Conservation (phyloP, 2,113 vertebrate species). For the Apodemus sylvaticus region DNA sequence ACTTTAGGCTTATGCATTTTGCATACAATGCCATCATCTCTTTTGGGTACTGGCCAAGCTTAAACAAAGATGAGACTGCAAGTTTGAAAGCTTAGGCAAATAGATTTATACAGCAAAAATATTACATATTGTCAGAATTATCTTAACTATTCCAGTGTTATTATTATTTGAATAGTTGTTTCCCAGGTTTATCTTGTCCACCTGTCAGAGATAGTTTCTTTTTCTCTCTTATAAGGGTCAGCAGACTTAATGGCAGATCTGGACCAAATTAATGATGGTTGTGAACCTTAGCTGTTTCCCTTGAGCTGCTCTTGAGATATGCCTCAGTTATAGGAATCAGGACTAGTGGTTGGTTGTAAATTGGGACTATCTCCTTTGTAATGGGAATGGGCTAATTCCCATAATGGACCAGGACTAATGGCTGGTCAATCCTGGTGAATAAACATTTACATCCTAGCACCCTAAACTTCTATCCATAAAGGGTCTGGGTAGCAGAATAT, state of each 20-base stretch:
- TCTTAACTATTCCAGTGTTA: neutral
- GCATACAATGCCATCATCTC: neutral
- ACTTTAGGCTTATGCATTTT: neutral
- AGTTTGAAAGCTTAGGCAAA: neutral
- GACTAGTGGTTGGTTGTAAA: neutral
- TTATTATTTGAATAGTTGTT: neutral
- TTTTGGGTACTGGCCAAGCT: neutral
- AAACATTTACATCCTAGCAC: neutral
- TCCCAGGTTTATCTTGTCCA: neutral
- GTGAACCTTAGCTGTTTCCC: neutral
- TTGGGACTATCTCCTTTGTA: neutral
- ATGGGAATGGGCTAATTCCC: neutral
- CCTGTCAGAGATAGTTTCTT: neutral
- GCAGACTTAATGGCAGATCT: neutral
- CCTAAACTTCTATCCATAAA: neutral
- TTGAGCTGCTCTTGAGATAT: neutral
- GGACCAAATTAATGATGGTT: neutral
- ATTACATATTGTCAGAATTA: neutral
- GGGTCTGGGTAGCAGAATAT: neutral
- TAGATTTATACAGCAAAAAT: neutral
- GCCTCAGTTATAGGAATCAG: neutral
- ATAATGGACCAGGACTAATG: too few relatives aligned
- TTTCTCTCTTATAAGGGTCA: neutral
- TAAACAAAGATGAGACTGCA: neutral
- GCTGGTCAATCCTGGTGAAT: neutral